Evolutionary conservation across 2,113 vertebrate genomes (phyloP).

Genomic region (Leucopternis melanops): DNA sequence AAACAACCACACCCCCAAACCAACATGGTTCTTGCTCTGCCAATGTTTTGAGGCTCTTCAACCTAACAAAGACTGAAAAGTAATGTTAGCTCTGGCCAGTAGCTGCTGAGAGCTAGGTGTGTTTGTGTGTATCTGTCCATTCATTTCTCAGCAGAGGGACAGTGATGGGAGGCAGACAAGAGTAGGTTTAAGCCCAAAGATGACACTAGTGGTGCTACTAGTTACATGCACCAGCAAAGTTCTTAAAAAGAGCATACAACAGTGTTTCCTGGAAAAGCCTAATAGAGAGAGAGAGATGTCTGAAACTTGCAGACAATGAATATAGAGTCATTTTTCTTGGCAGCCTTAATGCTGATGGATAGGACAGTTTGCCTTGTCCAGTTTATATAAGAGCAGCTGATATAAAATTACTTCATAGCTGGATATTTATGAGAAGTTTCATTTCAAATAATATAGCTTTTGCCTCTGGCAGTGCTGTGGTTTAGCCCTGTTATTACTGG

Average conservation of each 20-base stretch:
- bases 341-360: slow-evolving; percentile 45
- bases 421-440: slow-evolving; percentile 77
- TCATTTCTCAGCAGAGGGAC: not conserved
- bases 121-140: not conserved
- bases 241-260: not conserved
- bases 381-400: slow-evolving; percentile 70
- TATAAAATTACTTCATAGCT: slow-evolving; percentile 70
- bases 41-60: not conserved
- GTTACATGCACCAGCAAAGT: not conserved
- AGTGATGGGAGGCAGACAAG: not conserved
- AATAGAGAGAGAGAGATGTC: not conserved
- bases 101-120: not conserved
- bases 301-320: slow-evolving; percentile 30
- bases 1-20: not conserved
- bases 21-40: not conserved
- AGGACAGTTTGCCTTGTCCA: slow-evolving; percentile 56
- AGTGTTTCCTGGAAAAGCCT: not conserved
- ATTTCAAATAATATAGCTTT: slow-evolving; percentile 74
- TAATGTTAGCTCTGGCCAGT: not conserved
- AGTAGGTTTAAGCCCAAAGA: not conserved
- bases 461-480: slow-evolving; percentile 58
- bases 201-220: not conserved
- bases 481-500: slow-evolving; percentile 67
- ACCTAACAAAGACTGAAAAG: not conserved
- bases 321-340: slow-evolving; percentile 42